These are phyloP conservation scores for Antigone vipio DNA, from an alignment of 2,113 vertebrate genomes.

Conservation along the genomic window DNA sequence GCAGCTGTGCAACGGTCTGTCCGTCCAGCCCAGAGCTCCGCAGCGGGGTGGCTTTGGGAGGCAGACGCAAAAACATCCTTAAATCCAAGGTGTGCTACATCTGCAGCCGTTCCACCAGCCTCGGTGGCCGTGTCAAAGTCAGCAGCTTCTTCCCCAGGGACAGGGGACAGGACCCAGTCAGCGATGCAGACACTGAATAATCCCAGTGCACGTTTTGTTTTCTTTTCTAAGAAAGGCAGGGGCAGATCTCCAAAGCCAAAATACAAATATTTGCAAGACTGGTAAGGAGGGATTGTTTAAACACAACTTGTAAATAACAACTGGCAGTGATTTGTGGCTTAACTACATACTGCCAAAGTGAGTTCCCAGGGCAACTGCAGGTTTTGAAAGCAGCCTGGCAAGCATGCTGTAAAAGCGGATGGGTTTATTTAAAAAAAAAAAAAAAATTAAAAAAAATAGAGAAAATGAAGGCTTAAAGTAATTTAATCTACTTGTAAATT, in stretches of 20 bases:
- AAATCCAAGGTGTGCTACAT: background rate
- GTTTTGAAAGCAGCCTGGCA: background rate
- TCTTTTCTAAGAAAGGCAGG: background rate
- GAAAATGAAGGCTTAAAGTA: background rate
- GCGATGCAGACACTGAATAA: background rate
- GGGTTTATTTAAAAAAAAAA: background rate
- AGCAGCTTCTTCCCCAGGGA: background rate
- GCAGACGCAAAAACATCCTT: background rate
- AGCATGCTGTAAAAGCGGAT: accelerated
- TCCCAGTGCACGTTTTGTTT: background rate
- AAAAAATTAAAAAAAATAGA: background rate
- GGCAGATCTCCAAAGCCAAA: background rate
- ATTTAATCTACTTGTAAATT: background rate
- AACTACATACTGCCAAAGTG: background rate
- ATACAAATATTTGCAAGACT: background rate
- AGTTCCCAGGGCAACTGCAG: background rate
- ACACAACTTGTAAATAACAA: background rate
- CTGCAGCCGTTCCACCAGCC: background rate
- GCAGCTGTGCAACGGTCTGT: background rate
- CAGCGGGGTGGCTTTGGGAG: accelerated
- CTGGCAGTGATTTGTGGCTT: background rate
- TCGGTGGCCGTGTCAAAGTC: accelerated
- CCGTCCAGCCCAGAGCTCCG: background rate
- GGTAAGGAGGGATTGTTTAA: background rate
- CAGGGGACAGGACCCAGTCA: background rate